Evolutionary conservation across 2,888 invertebrate genomes (phyloP), one percentile per base, ranked within the genome.

Genomic region (Lithodes maja): DNA sequence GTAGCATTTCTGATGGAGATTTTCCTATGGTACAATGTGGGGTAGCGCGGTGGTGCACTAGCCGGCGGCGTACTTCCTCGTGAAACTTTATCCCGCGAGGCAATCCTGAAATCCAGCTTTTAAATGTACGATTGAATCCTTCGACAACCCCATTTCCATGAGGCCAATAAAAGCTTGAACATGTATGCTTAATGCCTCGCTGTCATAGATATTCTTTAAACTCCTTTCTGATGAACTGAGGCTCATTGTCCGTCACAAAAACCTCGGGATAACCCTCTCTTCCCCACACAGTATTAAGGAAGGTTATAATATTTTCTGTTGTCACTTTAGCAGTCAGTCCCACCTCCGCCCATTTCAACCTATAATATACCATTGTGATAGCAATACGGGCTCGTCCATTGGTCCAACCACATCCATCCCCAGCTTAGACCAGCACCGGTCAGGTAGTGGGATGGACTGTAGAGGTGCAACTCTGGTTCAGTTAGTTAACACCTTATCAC

Each of bases 251-350:
- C 12, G 79, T 49, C 5, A 79, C 2, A 0, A 79, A 5, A 5
- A 53, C 54, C 1, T 79, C 79, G 15, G 79, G 80, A 53, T 80
- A 80, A 7, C 80, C 54, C 15, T 80, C 55, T 80, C 55, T 80
- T 53, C 55, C 2, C 80, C 80, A 80, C 61, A 17, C 55, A 15
- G 61, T 17, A 50, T 33, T 61, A n/a, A 80, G 80, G 17, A 80
- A 55, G 7, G 55, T 17, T 9, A 55, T 80, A 80, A 55, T 55
- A n/a, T 80, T 53, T 55, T 17, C 1, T 7, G 3, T 80, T 12
- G 54, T 54, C n/a, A 80, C 61, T n/a, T 49, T 54, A 17, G 15
- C 3, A 3, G 33, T 7, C n/a, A 80, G 55, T 15, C 55, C 61
- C 50, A 80, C 5, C 79, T 80, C 79, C 12, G 54, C 33, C 54